phyloP scores from a whole-genome alignment of 1,140 invertebrate genomes.

The Platorchestia sp. region DNA sequence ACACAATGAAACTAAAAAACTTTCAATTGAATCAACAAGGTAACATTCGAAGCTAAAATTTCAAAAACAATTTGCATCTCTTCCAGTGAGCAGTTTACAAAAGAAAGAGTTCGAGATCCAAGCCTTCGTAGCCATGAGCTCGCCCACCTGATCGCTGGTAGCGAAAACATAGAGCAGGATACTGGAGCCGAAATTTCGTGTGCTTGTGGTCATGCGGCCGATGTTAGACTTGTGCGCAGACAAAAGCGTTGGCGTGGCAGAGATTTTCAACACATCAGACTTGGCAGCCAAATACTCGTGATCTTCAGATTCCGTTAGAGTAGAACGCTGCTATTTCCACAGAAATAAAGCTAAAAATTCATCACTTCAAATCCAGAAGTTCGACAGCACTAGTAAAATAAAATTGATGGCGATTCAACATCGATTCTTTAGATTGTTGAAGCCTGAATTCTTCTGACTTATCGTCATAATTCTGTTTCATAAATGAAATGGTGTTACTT shows the following conservation, averaged over 20 bases:
- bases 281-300: not conserved
- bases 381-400: too few species aligned
- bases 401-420: too few species aligned
- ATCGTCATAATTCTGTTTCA: too few species aligned
- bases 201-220: not conserved
- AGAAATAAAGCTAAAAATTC: too few species aligned
- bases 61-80: not conserved
- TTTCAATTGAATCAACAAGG: not conserved
- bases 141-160: not conserved
- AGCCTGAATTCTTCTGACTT: not conserved
- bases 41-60: not conserved
- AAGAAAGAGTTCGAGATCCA: not conserved
- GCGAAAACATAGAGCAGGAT: not conserved
- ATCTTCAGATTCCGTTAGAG: not conserved
- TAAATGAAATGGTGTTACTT: too few species aligned
- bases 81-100: not conserved
- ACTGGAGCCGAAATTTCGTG: not conserved
- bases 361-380: too few species aligned
- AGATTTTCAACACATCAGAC: not conserved
- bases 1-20: not conserved
- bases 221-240: not conserved
- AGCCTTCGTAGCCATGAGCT: not conserved
- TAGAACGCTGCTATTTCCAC: not conserved
- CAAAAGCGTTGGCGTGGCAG: not conserved
- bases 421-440: not conserved